Base-by-base conservation (phyloP, 2,113 vertebrate genomes). In the Tyrannus savana region DNA sequence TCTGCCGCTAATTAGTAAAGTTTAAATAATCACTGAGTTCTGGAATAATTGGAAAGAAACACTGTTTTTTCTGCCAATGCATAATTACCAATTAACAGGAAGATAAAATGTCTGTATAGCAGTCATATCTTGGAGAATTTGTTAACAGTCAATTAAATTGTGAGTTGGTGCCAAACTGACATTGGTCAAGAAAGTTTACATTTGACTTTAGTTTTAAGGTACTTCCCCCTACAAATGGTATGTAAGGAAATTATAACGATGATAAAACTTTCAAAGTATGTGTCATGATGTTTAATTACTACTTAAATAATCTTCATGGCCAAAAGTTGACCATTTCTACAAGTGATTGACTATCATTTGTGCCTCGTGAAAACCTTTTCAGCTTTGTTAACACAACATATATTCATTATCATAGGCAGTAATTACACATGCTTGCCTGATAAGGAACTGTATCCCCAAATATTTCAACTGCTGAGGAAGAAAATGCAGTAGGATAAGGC, bases 71-170 rank as follows among this genome's bases (percentile, higher is more conserved):
- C 96, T 98, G 98, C 98, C 97, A 98, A 96, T 97, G 95, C 91
- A 94, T 98, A 98, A 98, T 98, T 98, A 98, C 98, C 97, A 98
- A 98, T 98, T 98, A 98, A 98, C 94, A 97, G 77, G 93, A 96
- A 98, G 97, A 98, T 98, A 96, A 98, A 97, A 76, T 98, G 97
- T 97, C 97, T 73, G 66, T 91, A 89, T 76, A 96, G 91, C 63
- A 96, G 93, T 97, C 95, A 78, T 97, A 97, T 96, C 95, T 97
- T 95, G 96, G 93, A 97, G 97, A 98, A 97, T 98, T 97, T 98
- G 95, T 97, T 97, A 98, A 97, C 90, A 98, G 96, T 98, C 97
- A 97, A 98, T 98, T 98, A 98, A 97, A 95, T n/a, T 84, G 86
- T 84, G 69, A 96, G 53, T 84, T 90, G 89, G 56, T 96, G 92